These are phyloP conservation scores for Tetanocera ferruginea DNA, from an alignment of 2,888 invertebrate species.

Conservation along the genomic window DNA sequence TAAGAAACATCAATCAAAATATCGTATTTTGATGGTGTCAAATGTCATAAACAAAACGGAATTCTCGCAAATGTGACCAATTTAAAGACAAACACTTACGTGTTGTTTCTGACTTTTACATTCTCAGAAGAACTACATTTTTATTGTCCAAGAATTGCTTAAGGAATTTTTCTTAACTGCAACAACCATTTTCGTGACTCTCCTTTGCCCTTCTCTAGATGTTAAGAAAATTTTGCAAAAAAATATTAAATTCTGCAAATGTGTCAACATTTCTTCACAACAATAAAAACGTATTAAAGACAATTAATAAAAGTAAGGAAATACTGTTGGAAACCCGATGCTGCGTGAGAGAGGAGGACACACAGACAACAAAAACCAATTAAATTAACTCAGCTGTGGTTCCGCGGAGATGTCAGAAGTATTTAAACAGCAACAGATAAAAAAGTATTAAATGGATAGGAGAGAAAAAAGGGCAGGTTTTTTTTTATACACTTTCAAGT, in stretches of 20 bases:
- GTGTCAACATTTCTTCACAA: constrained; percentile 1
- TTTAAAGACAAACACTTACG: no score
- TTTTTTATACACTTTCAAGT: constrained; percentile 26
- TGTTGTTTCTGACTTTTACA: no score
- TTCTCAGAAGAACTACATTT: no score
- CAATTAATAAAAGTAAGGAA: background rate
- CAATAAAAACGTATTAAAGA: background rate
- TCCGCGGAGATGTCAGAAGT: constrained; percentile 63
- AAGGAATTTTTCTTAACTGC: no score
- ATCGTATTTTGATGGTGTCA: no score
- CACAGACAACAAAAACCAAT: constrained; percentile 65
- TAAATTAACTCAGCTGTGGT: constrained; percentile 68
- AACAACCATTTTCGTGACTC: no score
- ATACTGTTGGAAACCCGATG: background rate
- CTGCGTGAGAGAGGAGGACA: background rate
- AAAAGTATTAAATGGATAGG: background rate
- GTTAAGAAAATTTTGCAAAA: background rate
- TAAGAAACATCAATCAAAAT: no score
- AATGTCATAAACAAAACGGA: no score
- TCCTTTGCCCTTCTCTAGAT: no score
- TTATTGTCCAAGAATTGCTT: no score
- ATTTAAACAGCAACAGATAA: constrained; percentile 1
- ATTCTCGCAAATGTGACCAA: no score
- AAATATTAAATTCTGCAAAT: background rate
- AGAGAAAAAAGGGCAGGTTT: background rate